Evolutionary conservation across 92 coral and sea anemone species (phyloP).

Genomic region (Porites cylindrica): DNA sequence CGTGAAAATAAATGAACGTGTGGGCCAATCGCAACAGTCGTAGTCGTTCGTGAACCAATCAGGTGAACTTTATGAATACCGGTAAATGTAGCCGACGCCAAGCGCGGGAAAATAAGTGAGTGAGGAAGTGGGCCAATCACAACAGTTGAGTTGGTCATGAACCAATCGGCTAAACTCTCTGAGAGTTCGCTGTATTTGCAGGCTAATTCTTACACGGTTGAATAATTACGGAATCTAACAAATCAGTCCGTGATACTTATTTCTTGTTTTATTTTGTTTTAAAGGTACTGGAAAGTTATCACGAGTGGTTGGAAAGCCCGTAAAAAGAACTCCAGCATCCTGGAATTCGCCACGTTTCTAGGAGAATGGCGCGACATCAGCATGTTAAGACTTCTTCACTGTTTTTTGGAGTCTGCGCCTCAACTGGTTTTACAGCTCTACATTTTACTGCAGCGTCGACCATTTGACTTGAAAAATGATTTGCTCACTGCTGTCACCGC

Average conservation of each 20-base stretch:
- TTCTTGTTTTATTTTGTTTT: neutral
- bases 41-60: no score
- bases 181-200: no score
- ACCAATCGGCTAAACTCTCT: no score
- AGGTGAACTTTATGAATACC: no score
- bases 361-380: constrained; percentile 96
- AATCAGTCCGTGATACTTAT: neutral
- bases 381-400: constrained; percentile 92
- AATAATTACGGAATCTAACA: neutral
- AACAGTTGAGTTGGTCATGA: no score
- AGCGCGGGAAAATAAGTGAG: no score
- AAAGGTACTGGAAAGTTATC: constrained; percentile 92
- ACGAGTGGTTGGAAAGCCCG: constrained; percentile 80
- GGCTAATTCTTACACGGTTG: neutral
- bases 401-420: constrained; percentile 91
- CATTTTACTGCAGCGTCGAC: constrained; percentile 70
- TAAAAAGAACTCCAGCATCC: constrained; percentile 36
- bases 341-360: constrained; percentile 69
- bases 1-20: no score
- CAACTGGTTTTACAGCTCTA: constrained; percentile 94
- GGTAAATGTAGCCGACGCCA: no score
- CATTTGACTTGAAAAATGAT: constrained; percentile 67
- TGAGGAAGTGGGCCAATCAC: no score
- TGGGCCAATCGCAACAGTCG: no score
- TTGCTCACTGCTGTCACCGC: constrained; percentile 79